Base-by-base conservation (phyloP, 2,888 invertebrate genomes). In the Megaustenia siamemsis region DNA sequence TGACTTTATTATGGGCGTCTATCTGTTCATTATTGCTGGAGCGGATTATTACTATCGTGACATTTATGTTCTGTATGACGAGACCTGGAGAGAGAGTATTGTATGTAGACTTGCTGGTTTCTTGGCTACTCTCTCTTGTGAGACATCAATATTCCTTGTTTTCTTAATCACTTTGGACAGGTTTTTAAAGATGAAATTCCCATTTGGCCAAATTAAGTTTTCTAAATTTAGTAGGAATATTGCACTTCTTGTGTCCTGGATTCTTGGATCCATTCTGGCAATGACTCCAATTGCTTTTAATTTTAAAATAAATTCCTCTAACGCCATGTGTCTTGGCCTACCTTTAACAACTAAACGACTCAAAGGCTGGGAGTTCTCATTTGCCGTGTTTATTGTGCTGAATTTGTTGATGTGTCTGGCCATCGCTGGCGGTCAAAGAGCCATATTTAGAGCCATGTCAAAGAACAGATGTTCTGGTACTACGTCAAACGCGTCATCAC, bases 101-200 rank as follows among this genome's bases (percentile, higher is more conserved):
- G 88, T 92, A 21, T 94, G 94, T 83, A 92, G 93, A 49, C 86
- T 93, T 24, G 93, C 94, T 18, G 94, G 94, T 3, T 93, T 94
- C 85, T 89, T 94, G 45, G 92, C 93, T 35, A 93, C 94, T 0
- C 92, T 94, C 75, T 94, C 94, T 15, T 79, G 83, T 49, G 91
- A 92, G 86, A 90, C 90, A 0, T 92, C 92, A 0, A 90, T 91
- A 0, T 88, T 91, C 35, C 90, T 95, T 78, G 93, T 96, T 38
- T 94, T 95, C 0, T 89, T 96, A 87, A 95, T 96, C 84, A 96
- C 96, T 0, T 95, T 95, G 94, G 96, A 96, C 91, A 95, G 96
- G 15, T 95, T 95, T 88, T 94, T 95, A 88, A 95, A 95, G 0
- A 95, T 96, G 60, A 95, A 95, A 28, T 94, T 95, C 85, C 95